Evolutionary conservation across 1,140 invertebrate species (phyloP).

Genomic region (Sitobion miscanthi): DNA sequence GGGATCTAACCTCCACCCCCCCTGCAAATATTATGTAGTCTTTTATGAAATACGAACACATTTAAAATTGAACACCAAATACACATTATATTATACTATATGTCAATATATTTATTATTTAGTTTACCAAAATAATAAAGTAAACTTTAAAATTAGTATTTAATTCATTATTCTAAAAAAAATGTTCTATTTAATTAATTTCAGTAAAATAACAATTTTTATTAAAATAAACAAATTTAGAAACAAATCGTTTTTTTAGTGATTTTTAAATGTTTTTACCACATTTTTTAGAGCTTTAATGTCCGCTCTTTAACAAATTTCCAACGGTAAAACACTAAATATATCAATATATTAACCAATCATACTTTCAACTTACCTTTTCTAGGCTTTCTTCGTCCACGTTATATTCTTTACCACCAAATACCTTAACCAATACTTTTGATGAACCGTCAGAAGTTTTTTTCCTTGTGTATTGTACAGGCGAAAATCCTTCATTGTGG

Average conservation of each 20-base stretch:
- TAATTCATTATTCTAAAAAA: too few relatives aligned
- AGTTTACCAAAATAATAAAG: background rate
- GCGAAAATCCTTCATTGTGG: conserved; percentile 87
- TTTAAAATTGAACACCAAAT: background rate
- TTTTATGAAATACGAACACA: background rate
- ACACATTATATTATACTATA: background rate
- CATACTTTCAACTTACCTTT: conserved; percentile 67
- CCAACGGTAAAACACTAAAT: background rate
- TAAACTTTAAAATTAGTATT: background rate
- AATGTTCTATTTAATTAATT: too few relatives aligned
- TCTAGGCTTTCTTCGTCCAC: conserved; percentile 94
- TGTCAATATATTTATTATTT: background rate
- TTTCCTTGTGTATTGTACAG: conserved; percentile 70
- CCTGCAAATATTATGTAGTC: too few relatives aligned
- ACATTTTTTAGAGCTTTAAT: background rate
- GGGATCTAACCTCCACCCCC: too few relatives aligned
- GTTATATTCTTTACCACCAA: conserved; percentile 78
- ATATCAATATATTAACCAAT: background rate
- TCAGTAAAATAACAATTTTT: too few relatives aligned
- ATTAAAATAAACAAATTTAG: background rate
- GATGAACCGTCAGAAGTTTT: conserved; percentile 63
- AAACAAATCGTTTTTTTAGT: background rate
- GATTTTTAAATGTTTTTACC: background rate
- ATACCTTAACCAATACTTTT: conserved; percentile 76
- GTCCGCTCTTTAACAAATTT: background rate